These are phyloP conservation scores for Copidosoma aretas DNA, from an alignment of 2,888 invertebrate species.

Conservation along the genomic window DNA sequence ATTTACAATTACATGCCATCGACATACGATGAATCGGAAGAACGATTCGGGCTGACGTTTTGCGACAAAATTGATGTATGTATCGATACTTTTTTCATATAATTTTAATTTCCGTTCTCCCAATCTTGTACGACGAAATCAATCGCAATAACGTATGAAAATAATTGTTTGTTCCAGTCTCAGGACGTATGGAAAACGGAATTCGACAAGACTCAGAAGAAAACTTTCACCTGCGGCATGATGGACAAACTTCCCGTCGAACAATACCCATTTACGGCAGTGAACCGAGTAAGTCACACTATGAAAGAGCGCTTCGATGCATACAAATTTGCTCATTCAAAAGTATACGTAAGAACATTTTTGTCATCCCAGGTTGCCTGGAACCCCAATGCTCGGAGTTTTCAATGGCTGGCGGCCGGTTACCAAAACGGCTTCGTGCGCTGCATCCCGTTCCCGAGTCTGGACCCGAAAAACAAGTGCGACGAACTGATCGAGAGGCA, in stretches of 20 bases:
- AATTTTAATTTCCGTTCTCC: too few species aligned
- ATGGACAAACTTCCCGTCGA: constrained; percentile 44
- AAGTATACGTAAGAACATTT: neutral
- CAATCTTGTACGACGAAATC: too few species aligned
- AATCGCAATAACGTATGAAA: neutral
- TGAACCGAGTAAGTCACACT: constrained; percentile 55
- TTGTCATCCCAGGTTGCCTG: constrained; percentile 56
- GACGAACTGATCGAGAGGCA: too few species aligned
- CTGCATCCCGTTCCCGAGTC: constrained; percentile 49
- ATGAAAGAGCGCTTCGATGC: neutral
- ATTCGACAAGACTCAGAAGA: neutral
- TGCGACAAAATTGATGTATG: constrained; percentile 51
- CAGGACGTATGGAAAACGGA: neutral
- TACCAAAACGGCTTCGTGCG: constrained; percentile 63
- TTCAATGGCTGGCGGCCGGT: constrained; percentile 61
- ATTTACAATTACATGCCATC: constrained; percentile 47
- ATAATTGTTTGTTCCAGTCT: constrained; percentile 9
- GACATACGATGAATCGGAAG: constrained; percentile 54
- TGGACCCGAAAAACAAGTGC: too few species aligned
- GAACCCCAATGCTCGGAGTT: constrained; percentile 64
- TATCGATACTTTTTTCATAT: neutral
- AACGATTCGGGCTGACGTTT: constrained; percentile 57
- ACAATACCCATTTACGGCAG: constrained; percentile 60
- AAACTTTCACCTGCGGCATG: constrained; percentile 31
- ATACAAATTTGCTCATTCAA: neutral